Percentiles rank a stretch among this genome's conserved stretches.
These are phyloP conservation scores for Ochropleura plecta DNA, from an alignment of 2,888 invertebrate genomes.

Conservation along the genomic window DNA sequence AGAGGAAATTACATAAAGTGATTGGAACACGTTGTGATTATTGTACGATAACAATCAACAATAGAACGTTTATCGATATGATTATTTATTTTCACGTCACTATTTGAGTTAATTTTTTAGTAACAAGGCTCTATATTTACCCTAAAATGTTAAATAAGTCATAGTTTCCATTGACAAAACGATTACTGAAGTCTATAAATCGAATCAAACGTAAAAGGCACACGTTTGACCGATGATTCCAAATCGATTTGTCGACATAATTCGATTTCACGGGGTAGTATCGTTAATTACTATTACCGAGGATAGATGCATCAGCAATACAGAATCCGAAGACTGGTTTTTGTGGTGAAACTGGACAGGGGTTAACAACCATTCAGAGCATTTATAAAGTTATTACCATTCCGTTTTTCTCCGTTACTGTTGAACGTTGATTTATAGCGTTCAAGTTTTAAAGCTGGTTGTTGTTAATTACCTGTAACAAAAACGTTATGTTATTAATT, in stretches of 20 bases:
- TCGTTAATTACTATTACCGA: conserved; percentile 87
- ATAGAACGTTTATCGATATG: conserved; percentile 34
- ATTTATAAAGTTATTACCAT: conserved; percentile 60
- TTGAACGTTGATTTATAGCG: conserved; percentile 47
- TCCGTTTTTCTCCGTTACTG: conserved; percentile 53
- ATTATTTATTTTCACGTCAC: conserved; percentile 26
- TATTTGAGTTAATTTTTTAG: conserved; percentile 16
- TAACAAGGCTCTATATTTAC: not conserved
- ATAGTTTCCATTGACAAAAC: conserved; percentile 62
- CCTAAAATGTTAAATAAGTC: conserved; percentile 16
- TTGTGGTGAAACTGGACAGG: conserved; percentile 84
- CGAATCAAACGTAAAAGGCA: conserved; percentile 64
- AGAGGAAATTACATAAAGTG: conserved; percentile 56
- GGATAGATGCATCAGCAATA: conserved; percentile 82
- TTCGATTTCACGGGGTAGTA: conserved; percentile 84
- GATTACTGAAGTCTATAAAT: conserved; percentile 69
- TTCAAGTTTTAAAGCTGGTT: conserved; percentile 32
- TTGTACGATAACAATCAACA: conserved; percentile 46
- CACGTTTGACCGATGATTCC: conserved; percentile 76
- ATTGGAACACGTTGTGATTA: conserved; percentile 52
- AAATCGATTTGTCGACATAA: conserved; percentile 84
- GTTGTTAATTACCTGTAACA: conserved; percentile 76
- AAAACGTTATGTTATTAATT: conserved; percentile 51
- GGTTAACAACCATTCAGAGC: conserved; percentile 83
- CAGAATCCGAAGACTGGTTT: conserved; percentile 81